Percentiles rank a stretch among this genome's conserved stretches.
Evolutionary conservation across 2,888 invertebrate species (phyloP).

Genomic region (Hydrotaea diabolus): DNA sequence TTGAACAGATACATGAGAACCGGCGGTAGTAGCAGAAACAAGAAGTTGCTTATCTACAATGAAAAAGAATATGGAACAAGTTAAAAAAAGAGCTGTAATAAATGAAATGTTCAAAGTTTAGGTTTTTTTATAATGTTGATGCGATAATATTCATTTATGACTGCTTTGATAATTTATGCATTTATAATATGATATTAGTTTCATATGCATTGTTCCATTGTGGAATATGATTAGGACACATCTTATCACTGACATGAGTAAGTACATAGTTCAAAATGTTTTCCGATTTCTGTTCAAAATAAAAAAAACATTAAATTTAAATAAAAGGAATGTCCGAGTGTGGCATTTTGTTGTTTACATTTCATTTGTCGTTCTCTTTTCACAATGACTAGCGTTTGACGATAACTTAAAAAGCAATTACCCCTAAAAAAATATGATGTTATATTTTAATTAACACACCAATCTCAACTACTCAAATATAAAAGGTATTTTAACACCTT

Average conservation of each 20-base stretch:
- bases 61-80: conserved; percentile 50
- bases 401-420: not conserved
- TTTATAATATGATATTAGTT: not conserved
- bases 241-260: not conserved
- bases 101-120: conserved; percentile 28
- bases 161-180: not conserved
- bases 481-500: not conserved
- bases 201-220: not conserved
- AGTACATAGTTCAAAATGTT: not conserved
- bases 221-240: not conserved
- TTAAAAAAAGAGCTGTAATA: not conserved
- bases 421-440: not conserved
- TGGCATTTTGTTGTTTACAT: not conserved
- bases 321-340: not conserved
- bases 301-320: not conserved
- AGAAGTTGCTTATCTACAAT: conserved; percentile 87
- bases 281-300: not conserved
- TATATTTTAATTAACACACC: conserved; percentile 16
- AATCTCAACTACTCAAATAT: conserved; percentile 6
- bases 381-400: not conserved
- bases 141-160: not conserved
- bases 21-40: conserved; percentile 90
- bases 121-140: not conserved
- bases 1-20: conserved; percentile 88
- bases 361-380: not conserved